Conservation (phyloP, 2,888 invertebrate species). For the Tortricodes alternella region DNA sequence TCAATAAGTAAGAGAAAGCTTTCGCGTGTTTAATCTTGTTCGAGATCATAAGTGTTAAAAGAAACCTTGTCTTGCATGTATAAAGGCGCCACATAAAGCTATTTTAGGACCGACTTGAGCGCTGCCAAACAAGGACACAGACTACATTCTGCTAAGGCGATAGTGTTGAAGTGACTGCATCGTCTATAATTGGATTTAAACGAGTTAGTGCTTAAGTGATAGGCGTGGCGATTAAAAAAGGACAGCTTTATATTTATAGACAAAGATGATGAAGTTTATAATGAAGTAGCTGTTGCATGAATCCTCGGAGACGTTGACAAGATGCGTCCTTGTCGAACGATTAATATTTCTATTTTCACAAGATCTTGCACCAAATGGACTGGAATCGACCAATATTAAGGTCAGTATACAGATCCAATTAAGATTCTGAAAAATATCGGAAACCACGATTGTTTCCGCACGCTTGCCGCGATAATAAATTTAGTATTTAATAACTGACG, state of each 20-base stretch:
- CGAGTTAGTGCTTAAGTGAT: constrained; percentile 15
- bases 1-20: no score
- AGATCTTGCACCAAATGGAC: no score
- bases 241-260: not conserved
- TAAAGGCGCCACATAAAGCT: constrained; percentile 25
- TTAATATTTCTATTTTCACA: no score
- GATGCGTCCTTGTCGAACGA: no score
- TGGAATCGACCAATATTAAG: no score
- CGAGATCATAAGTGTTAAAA: not conserved
- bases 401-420: no score
- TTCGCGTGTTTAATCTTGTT: not conserved
- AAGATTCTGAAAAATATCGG: no score
- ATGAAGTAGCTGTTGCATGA: not conserved
- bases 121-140: constrained; percentile 25
- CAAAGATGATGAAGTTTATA: not conserved
- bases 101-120: constrained; percentile 17
- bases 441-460: no score
- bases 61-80: constrained; percentile 7
- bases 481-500: no score
- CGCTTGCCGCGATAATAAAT: no score
- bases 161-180: constrained; percentile 11
- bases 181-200: constrained; percentile 14
- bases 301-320: no score
- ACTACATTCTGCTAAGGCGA: constrained; percentile 22
- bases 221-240: not conserved